These are phyloP conservation scores for Pyrgilauda ruficollis DNA, from an alignment of 2,113 vertebrate genomes.

Conservation along the genomic window DNA sequence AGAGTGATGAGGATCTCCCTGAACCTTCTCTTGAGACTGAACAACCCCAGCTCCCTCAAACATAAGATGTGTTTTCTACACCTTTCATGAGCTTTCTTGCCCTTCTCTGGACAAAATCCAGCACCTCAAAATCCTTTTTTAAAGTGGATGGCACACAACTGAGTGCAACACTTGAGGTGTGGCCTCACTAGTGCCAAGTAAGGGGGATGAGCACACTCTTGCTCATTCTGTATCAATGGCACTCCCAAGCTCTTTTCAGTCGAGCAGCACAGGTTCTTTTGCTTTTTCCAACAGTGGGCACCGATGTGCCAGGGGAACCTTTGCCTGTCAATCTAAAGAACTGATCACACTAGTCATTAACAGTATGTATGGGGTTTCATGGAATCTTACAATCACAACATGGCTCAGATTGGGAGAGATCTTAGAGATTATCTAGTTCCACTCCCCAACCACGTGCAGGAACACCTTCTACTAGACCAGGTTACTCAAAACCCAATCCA, in stretches of 20 bases:
- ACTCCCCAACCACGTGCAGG: too few species aligned
- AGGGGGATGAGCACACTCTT: neutral
- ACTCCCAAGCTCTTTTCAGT: neutral
- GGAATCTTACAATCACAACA: neutral
- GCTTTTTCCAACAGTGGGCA: neutral
- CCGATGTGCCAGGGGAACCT: neutral
- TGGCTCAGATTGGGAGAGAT: neutral
- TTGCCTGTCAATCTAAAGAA: neutral
- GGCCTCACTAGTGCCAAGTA: neutral
- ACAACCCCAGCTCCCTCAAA: neutral
- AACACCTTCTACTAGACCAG: too few species aligned
- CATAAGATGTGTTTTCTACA: neutral
- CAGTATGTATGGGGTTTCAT: accelerated
- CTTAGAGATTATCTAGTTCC: neutral
- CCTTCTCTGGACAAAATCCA: neutral
- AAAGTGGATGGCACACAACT: neutral
- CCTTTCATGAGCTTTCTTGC: neutral
- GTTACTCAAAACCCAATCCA: neutral
- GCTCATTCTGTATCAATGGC: neutral
- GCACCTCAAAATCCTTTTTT: neutral
- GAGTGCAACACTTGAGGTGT: too few species aligned
- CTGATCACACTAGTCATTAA: too few species aligned
- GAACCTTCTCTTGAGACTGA: neutral
- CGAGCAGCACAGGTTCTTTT: neutral
- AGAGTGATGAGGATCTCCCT: neutral